Evolutionary conservation across 1,140 invertebrate genomes (phyloP), one percentile per base, ranked within the genome.

Genomic region (Dendroctonus ponderosae): DNA sequence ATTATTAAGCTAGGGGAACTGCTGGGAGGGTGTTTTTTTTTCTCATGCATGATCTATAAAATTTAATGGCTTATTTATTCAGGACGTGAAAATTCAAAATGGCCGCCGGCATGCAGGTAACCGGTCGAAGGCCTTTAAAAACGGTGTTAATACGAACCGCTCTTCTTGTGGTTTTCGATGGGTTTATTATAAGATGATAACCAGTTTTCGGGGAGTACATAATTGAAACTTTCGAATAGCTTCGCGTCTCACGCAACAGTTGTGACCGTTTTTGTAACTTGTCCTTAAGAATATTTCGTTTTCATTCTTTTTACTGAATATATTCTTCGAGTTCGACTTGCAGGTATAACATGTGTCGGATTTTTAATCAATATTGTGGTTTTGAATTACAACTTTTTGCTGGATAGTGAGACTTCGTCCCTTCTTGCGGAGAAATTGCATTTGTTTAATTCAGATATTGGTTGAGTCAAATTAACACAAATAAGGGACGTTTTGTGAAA

Each of bases 61-160:
- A 76, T 72, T 76, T 77, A 78, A 78, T 78, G 76, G 77, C 77
- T 78, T 78, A 78, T 78, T 78, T 78, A 78, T 78, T 78, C 77
- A 78, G 75, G 76, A 78, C 74, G 75, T 72, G 75, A 78, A 76
- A 75, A 76, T 77, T 75, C 77, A 78, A 78, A 73, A 78, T 78
- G 77, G 77, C 76, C 73, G 77, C 66, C 67, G 69, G 49, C 71
- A 71, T 70, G 50, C 67, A 70, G 53, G 65, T 67, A 74, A 75
- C 74, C 70, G 72, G 73, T 73, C 70, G 44, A 37, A 44, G 40
- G 11, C 43, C 43, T 49, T 49, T 49, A 7, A 60, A 58, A 60
- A 60, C 58, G 58, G 58, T 60, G 58, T 60, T 60, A 60, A 60
- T 60, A 49, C 43, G 58, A 37, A 46, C 49, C 58, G 43, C 26